A percentile compares a stretch with the other conserved stretches of the same genome.
Conservation (phyloP, 2,113 vertebrate genomes). For the Corvus hawaiiensis region DNA sequence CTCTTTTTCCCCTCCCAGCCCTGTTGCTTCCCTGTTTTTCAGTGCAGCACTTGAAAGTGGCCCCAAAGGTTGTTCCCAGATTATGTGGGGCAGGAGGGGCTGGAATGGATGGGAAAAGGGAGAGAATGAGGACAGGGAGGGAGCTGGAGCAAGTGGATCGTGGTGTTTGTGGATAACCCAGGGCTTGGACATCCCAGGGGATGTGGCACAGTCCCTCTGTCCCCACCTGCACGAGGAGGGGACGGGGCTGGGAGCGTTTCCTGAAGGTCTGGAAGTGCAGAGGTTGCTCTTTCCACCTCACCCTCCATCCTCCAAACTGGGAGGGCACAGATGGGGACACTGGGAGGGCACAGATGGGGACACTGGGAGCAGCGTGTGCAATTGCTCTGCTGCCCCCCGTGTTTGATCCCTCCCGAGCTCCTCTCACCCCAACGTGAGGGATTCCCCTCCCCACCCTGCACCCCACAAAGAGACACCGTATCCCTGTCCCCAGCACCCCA, state of each 20-base stretch:
- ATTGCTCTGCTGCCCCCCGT: fast-evolving
- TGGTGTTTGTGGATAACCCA: background rate
- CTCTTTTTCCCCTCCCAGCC: background rate
- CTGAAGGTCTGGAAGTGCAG: background rate
- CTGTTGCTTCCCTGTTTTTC: fast-evolving
- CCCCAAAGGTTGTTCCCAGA: background rate
- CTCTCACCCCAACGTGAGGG: fast-evolving
- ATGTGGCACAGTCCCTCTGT: background rate
- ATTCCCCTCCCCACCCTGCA: fast-evolving
- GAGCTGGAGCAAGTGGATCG: fast-evolving
- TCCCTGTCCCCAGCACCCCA: background rate
- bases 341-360: background rate
- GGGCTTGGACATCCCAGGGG: fast-evolving
- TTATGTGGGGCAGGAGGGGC: background rate
- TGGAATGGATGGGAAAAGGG: fast-evolving
- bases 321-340: background rate
- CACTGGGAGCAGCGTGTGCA: fast-evolving
- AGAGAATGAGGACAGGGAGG: background rate
- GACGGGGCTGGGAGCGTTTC: fast-evolving
- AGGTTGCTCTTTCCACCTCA: background rate
- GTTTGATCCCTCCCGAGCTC: background rate
- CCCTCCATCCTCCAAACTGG: background rate
- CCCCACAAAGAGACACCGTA: fast-evolving
- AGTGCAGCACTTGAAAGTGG: fast-evolving
- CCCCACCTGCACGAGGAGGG: background rate